Evolutionary conservation across 2,888 invertebrate species (phyloP).

Genomic region (Quadroppia sp.): DNA sequence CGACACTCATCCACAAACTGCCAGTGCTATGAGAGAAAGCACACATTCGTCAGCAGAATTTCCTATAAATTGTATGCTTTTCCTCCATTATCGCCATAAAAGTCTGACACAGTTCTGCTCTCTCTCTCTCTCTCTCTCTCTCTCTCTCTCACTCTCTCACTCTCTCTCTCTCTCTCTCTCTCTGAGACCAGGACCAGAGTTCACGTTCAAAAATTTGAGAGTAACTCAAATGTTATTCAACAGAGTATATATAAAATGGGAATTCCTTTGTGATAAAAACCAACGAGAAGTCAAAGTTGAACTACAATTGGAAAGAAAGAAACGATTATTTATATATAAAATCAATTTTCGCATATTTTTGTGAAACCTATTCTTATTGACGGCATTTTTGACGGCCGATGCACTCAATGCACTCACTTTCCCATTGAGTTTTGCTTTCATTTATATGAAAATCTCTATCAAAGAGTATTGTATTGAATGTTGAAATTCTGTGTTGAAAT

Average conservation of each 20-base stretch:
- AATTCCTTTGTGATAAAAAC: no score
- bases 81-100: no score
- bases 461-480: conserved; percentile 21
- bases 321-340: not conserved
- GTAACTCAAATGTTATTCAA: not conserved
- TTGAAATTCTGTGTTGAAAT: not conserved
- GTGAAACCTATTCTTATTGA: not conserved
- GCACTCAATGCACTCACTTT: conserved; percentile 24
- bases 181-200: not conserved
- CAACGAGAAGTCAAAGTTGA: no score
- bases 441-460: conserved; percentile 2
- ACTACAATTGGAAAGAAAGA: not conserved
- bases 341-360: conserved; percentile 19
- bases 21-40: no score
- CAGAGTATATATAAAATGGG: no score
- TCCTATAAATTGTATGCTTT: no score
- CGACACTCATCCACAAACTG: no score
- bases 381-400: conserved; percentile 14
- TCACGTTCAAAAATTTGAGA: not conserved
- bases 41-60: no score
- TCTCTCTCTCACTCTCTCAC: no score
- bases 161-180: no score
- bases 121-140: no score
- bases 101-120: no score
- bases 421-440: conserved; percentile 16